Evolutionary conservation across 2,888 invertebrate genomes (phyloP).

Genomic region (Palloptera scutellata): DNA sequence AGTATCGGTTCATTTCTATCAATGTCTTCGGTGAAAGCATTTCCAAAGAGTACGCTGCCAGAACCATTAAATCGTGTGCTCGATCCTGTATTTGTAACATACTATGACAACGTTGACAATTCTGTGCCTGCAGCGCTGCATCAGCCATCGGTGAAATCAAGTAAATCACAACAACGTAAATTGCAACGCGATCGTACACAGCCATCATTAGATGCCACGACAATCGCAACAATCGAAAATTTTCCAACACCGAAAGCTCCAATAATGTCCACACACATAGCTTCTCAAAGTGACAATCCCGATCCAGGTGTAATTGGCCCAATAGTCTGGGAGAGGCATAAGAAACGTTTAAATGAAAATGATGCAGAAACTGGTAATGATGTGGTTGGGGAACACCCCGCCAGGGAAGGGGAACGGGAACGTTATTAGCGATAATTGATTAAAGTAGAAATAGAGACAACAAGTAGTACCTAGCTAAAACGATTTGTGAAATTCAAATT

Average conservation of each 20-base stretch:
- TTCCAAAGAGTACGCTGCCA: conserved; percentile 78
- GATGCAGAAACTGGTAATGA: conserved; percentile 44
- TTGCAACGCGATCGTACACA: conserved; percentile 36
- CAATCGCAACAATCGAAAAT: conserved; percentile 51
- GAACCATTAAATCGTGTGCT: conserved; percentile 81
- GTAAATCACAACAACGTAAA: conserved; percentile 38
- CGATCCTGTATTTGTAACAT: conserved; percentile 79
- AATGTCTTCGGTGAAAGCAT: conserved; percentile 87
- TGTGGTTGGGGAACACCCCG: conserved; percentile 24
- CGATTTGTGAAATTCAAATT: conserved; percentile 23
- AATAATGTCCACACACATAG: conserved; percentile 53
- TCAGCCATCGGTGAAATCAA: conserved; percentile 45
- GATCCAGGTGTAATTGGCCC: conserved; percentile 88
- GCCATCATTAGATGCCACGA: conserved; percentile 43
- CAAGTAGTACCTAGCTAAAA: not conserved
- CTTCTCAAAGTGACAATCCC: conserved; percentile 78
- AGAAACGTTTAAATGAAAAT: conserved; percentile 68
- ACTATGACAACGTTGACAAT: conserved; percentile 68
- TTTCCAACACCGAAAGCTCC: conserved; percentile 57
- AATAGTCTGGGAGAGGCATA: conserved; percentile 82
- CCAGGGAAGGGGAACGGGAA: conserved; percentile 36
- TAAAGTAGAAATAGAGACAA: conserved; percentile 6
- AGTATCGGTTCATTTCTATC: conserved; percentile 82
- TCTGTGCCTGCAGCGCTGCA: conserved; percentile 40
- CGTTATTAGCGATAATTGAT: conserved; percentile 46